A percentile compares a stretch with the other conserved stretches of the same genome.
These are phyloP conservation scores for Hyperopisus bebe DNA, from an alignment of 2,113 vertebrate genomes.

Conservation along the genomic window DNA sequence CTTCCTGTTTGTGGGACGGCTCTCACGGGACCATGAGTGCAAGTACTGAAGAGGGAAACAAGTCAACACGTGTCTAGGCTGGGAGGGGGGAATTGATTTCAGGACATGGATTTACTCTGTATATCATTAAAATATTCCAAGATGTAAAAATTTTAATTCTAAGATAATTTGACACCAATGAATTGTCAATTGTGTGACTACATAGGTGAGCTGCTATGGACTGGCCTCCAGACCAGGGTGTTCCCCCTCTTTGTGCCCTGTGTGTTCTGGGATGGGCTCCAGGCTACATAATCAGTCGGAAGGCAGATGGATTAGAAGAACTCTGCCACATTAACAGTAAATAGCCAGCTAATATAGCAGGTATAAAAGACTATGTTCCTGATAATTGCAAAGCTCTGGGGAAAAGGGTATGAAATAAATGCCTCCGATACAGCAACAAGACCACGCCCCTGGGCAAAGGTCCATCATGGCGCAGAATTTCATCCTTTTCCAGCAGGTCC, in stretches of 20 bases:
- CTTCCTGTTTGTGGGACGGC: not conserved
- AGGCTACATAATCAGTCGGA: not conserved
- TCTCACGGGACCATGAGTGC: not conserved
- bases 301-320: not conserved
- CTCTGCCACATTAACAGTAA: not conserved
- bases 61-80: not conserved
- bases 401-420: not conserved
- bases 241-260: not conserved
- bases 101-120: not conserved
- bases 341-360: not conserved
- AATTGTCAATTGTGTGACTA: not conserved
- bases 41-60: not conserved
- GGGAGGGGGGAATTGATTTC: not conserved
- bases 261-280: not conserved
- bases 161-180: not conserved
- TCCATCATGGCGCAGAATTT: not conserved
- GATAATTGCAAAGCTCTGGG: not conserved
- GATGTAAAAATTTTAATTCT: not conserved
- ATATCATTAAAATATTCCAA: not conserved
- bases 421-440: not conserved
- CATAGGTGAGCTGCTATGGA: not conserved
- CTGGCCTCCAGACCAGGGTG: not conserved
- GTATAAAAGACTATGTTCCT: not conserved
- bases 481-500: not conserved
- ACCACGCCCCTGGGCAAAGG: not conserved